These are phyloP conservation scores for Xylophagus ater DNA, from an alignment of 2,888 invertebrate species.

Conservation along the genomic window DNA sequence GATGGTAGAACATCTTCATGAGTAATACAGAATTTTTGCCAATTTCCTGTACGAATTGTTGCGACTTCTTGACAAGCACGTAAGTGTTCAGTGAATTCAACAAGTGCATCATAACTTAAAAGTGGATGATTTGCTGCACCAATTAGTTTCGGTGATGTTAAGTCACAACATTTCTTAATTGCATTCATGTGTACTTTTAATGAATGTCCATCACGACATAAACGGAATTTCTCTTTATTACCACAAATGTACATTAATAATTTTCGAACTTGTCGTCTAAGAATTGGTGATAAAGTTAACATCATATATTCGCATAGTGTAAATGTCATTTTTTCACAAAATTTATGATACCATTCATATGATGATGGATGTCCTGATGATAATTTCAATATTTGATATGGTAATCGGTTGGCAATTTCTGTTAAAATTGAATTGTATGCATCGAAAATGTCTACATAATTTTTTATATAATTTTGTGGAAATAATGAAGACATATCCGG, in stretches of 20 bases:
- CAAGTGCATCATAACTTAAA: conserved; percentile 80
- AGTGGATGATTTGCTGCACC: conserved; percentile 32
- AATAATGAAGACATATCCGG: conserved; percentile 97
- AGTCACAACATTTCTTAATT: conserved; percentile 40
- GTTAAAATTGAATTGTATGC: conserved; percentile 89
- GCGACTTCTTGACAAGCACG: conserved; percentile 92
- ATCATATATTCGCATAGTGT: conserved; percentile 91
- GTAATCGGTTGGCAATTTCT: conserved; percentile 86
- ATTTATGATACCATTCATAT: conserved; percentile 49
- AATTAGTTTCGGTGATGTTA: conserved; percentile 29
- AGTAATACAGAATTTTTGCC: conserved; percentile 79
- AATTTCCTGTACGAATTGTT: conserved; percentile 80
- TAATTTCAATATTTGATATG: conserved; percentile 66
- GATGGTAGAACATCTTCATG: conserved; percentile 66
- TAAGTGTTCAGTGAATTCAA: conserved; percentile 86
- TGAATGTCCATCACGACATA: conserved; percentile 86
- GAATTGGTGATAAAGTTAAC: conserved; percentile 59
- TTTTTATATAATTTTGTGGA: conserved; percentile 83
- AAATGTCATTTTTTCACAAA: conserved; percentile 49
- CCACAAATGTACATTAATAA: conserved; percentile 85
- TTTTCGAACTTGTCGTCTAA: conserved; percentile 83
- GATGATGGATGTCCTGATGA: conserved; percentile 36
- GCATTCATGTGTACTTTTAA: conserved; percentile 79
- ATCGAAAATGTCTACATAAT: conserved; percentile 85
- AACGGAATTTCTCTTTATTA: conserved; percentile 90